Evolutionary conservation across 2,113 vertebrate species (phyloP), one percentile per base, ranked within the genome.

Genomic region (Lamprologus callipterus): DNA sequence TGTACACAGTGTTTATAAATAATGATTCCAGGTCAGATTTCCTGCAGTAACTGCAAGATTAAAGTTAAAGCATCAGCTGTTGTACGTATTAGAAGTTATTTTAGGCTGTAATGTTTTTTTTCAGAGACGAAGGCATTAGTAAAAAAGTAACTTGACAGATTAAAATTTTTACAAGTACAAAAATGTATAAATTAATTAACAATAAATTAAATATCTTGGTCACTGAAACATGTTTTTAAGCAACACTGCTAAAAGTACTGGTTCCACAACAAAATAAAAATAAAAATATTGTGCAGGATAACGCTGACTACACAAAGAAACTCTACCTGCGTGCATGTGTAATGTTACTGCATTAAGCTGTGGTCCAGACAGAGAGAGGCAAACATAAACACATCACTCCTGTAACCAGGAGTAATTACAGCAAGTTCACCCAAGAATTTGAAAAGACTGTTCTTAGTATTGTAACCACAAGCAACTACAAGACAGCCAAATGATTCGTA

Each of bases 351-450:
- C 94, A 98, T 60, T 73, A 80, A 82, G 33, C 17, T 95, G 53
- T 96, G 95, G 85, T 95, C 97, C 97, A 96, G 97, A 96, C 97
- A 96, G 94, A 83, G 80, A 82, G 82, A 96, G 78, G 89, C 85
- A 78, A 40, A 63, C 26, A 33, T 33, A 19, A 53, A 49, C 54
- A 23, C 6, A 70, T 14, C 33, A 14, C 40, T 28, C 6, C 2
- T 63, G 53, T 40, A 84, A 63, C 47, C 60, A 78, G 37, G 58
- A 88, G 42, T 53, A 68, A 80, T 83, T 80, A 42, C 2, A 90
- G 60, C 23, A 16, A 89, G 19, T 75, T 35, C 7, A n/a, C 58
- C 19, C 17, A 37, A 60, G 58, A 19, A 85, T 58, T 83, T 45
- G 17, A 75, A 33, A 60, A 4, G 12, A 45, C n/a, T 21, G 31